Evolutionary conservation across 2,888 invertebrate species (phyloP), one percentile per base, ranked within the genome.

Genomic region (Kuschelorhynchus macadamiae): DNA sequence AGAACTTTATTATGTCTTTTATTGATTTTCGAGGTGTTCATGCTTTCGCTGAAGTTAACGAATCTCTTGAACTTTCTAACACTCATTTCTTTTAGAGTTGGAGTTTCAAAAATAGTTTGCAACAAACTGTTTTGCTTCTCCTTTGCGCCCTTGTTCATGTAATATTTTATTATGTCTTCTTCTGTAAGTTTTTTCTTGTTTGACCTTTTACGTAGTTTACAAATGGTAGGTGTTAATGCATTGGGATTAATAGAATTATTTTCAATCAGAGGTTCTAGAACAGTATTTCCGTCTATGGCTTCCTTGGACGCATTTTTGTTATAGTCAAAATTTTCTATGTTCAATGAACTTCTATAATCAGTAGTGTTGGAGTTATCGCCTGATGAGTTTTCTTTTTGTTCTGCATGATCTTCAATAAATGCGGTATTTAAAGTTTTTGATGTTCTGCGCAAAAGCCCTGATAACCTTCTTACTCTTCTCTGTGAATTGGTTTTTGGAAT

Each of bases 91-190:
- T 56, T 18, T 9, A 30, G 17, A 11, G 30, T 62, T 2, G 67
- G 62, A 7, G 14, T 39, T 49, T 67, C 67, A 41, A 49, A 67
- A 57, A 67, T 53, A 1, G 67, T 67, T 62, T 67, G 62, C 20
- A 42, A 59, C 20, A 42, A 59, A 18, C 3, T 49, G 9, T 20
- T 42, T 41, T 55, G 41, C 12, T 18, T 62, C 41, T 41, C 62
- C 8, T 62, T 49, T 16, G 56, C 12, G 2, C 39, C 42, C 36
- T 61, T 67, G 42, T 67, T 33, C 2, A 56, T 67, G 49, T 67
- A 67, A 21, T 62, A 67, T 11, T 44, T 53, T 8, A 67, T 36
- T n/a, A 67, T 55, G 1, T 67, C 55, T 39, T 53, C 55, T 16
- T 53, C 30, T 9, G 44, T 63, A 0, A n/a, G n/a, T 9, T 44